These are phyloP conservation scores for Sciurus vulgaris DNA, from an alignment of 2,797 vertebrate genomes.

Conservation along the genomic window DNA sequence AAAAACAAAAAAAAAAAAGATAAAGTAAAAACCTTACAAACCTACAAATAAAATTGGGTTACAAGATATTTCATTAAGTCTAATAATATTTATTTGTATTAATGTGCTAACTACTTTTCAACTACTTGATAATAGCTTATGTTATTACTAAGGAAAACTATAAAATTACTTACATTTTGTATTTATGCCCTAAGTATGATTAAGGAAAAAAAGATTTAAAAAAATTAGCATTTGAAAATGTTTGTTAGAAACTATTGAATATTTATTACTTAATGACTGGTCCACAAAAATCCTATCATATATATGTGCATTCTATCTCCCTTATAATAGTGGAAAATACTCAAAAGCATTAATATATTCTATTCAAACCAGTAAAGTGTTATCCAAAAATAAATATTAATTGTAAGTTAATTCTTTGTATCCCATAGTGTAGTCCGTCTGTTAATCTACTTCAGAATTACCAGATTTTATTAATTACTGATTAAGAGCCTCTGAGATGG, in stretches of 20 bases:
- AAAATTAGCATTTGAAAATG: not conserved
- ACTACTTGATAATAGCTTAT: not conserved
- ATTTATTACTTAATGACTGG: not conserved
- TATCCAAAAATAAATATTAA: conserved; percentile 34
- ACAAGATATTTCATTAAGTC: not conserved
- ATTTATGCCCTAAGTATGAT: not conserved
- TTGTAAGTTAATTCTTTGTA: not conserved
- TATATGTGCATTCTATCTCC: not conserved
- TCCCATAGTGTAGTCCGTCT: not conserved
- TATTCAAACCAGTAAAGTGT: not conserved
- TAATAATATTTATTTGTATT: conserved; percentile 28
- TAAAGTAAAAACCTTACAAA: not conserved
- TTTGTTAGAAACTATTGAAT: not conserved
- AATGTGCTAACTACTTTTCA: not conserved
- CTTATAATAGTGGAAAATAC: not conserved
- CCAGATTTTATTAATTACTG: not conserved
- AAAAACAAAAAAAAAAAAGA: not conserved
- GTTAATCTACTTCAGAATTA: not conserved
- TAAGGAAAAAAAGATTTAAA: not conserved
- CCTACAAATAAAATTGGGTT: not conserved
- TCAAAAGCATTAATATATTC: not conserved
- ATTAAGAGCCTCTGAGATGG: conserved; percentile 6
- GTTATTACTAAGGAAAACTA: not conserved
- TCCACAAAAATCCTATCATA: not conserved
- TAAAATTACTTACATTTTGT: not conserved